A percentile compares a stretch with the other conserved stretches of the same genome.
These are phyloP conservation scores for Hyphantria cunea DNA, from an alignment of 1,140 invertebrate species.

Conservation along the genomic window DNA sequence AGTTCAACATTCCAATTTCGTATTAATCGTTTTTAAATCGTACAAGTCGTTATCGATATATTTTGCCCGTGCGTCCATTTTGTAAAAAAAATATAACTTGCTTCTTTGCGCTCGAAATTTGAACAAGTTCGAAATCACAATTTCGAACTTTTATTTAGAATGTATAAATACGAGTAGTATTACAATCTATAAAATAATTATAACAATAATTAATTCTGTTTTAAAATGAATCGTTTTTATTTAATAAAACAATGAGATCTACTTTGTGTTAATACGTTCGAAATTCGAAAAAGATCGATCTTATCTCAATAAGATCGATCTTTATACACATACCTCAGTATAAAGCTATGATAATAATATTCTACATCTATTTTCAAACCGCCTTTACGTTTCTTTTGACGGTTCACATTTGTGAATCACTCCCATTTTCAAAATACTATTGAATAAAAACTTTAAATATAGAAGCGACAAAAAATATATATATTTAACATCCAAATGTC, in stretches of 20 bases:
- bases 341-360: neutral
- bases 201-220: too few species aligned
- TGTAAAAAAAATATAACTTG: neutral
- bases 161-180: neutral
- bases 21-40: neutral
- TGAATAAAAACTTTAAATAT: neutral
- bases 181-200: neutral
- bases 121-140: neutral
- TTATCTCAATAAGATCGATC: too few species aligned
- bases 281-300: too few species aligned
- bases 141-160: too few species aligned
- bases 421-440: neutral
- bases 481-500: constrained; percentile 1
- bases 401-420: neutral
- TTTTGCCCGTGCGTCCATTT: neutral
- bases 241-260: too few species aligned
- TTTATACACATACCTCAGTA: too few species aligned
- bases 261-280: too few species aligned
- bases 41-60: neutral
- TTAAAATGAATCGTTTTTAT: too few species aligned
- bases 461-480: neutral
- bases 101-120: neutral
- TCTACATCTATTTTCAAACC: neutral
- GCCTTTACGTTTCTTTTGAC: neutral
- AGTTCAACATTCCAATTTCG: neutral